Percentiles rank a stretch among this genome's conserved stretches.
Evolutionary conservation across 1,140 invertebrate genomes (phyloP).

Genomic region (Reticulitermes speratus): DNA sequence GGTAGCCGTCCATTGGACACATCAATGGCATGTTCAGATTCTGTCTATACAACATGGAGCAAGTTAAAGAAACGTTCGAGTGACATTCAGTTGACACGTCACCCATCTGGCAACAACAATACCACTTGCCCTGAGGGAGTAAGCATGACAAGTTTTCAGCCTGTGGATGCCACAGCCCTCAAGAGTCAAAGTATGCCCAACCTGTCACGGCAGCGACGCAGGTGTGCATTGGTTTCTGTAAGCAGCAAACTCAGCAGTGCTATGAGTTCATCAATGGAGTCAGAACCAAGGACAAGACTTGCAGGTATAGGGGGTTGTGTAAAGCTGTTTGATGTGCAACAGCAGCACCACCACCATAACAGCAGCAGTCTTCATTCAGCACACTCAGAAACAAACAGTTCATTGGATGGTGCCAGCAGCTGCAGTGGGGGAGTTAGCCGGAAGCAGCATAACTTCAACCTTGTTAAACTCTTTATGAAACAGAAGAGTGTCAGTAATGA

Average conservation of each 20-base stretch:
- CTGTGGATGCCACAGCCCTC: slow-evolving; percentile 42
- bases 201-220: slow-evolving; percentile 46
- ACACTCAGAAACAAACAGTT: slow-evolving; percentile 48
- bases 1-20: slow-evolving; percentile 40
- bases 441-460: slow-evolving; percentile 65
- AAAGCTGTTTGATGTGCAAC: slow-evolving; percentile 64
- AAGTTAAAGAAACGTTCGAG: slow-evolving; percentile 66
- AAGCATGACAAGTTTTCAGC: neutral
- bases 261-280: slow-evolving; percentile 37
- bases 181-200: slow-evolving; percentile 78
- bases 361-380: slow-evolving; percentile 47
- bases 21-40: slow-evolving; percentile 81
- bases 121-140: slow-evolving; percentile 47
- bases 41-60: slow-evolving; percentile 78
- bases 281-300: slow-evolving; percentile 31
- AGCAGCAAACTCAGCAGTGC: slow-evolving; percentile 30
- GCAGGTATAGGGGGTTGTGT: slow-evolving; percentile 46
- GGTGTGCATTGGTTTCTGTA: slow-evolving; percentile 38
- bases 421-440: slow-evolving; percentile 45
- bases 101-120: slow-evolving; percentile 79
- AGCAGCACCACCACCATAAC: slow-evolving; percentile 44
- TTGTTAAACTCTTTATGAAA: slow-evolving; percentile 87
- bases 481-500: slow-evolving; percentile 79
- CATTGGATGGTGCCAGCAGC: slow-evolving; percentile 48
- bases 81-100: slow-evolving; percentile 52